Conservation (phyloP, 2,113 vertebrate genomes). For the Otolemur garnettii region DNA sequence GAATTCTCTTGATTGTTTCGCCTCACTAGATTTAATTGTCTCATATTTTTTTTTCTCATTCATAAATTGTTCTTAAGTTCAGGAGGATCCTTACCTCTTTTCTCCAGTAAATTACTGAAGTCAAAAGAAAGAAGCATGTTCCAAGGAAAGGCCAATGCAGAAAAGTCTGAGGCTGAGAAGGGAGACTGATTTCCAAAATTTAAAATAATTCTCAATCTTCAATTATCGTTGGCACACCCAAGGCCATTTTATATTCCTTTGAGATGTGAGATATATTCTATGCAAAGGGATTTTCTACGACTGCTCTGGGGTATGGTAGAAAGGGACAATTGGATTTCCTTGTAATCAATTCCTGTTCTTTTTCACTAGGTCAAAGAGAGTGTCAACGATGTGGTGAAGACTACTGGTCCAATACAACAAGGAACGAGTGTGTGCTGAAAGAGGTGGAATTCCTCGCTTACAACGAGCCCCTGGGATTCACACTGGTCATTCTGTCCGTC, state of each 20-base stretch:
- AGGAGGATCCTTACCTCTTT: neutral
- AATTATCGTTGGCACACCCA: neutral
- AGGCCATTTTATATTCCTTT: neutral
- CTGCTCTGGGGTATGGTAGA: neutral
- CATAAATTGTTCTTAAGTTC: neutral
- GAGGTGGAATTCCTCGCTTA: constrained; percentile 93
- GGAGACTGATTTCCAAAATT: neutral
- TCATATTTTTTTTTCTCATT: neutral
- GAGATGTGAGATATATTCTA: neutral
- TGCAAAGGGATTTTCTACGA: neutral
- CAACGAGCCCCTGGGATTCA: constrained; percentile 91
- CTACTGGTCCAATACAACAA: constrained; percentile 90
- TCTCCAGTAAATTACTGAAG: neutral
- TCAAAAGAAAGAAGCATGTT: neutral
- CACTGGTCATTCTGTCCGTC: constrained; percentile 90
- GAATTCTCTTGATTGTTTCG: neutral
- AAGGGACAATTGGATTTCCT: neutral
- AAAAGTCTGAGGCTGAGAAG: neutral
- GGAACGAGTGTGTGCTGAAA: constrained; percentile 89
- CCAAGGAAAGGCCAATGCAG: neutral
- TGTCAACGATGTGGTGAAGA: constrained; percentile 89
- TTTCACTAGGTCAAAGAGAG: constrained; percentile 90
- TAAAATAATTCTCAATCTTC: constrained; percentile 6
- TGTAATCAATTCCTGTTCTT: neutral
- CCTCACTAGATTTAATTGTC: neutral